Conservation (phyloP, 2,113 vertebrate species). For the Plotosus lineatus region DNA sequence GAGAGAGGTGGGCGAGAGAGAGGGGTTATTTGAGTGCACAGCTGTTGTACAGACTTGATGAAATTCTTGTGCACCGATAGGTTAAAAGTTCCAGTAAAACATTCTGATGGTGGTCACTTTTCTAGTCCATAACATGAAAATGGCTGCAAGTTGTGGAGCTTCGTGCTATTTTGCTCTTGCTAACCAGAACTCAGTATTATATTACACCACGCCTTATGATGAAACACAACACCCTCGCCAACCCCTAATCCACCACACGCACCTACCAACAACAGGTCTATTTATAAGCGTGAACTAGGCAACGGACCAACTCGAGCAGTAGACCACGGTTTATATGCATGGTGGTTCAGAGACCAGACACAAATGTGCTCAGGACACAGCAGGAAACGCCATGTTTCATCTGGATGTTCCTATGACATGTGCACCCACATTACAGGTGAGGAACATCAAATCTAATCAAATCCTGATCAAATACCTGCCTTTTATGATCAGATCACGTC, state of each 20-base stretch:
- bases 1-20: neutral
- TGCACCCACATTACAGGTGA: neutral
- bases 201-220: neutral
- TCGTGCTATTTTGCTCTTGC: neutral
- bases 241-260: neutral
- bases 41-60: constrained; percentile 1
- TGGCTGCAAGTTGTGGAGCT: neutral
- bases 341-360: neutral
- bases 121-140: neutral
- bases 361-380: neutral
- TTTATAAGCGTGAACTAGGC: constrained; percentile 25
- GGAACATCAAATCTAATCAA: too few relatives aligned
- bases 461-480: too few relatives aligned
- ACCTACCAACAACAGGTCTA: constrained; percentile 30
- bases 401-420: neutral
- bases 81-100: neutral
- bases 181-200: neutral
- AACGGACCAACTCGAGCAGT: neutral
- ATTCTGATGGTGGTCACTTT: neutral
- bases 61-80: neutral
- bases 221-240: neutral
- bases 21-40: constrained; percentile 16
- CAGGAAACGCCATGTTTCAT: neutral
- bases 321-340: neutral
- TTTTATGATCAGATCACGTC: too few relatives aligned